Conservation (phyloP, 2,797 vertebrate genomes). For the Otus scops region DNA sequence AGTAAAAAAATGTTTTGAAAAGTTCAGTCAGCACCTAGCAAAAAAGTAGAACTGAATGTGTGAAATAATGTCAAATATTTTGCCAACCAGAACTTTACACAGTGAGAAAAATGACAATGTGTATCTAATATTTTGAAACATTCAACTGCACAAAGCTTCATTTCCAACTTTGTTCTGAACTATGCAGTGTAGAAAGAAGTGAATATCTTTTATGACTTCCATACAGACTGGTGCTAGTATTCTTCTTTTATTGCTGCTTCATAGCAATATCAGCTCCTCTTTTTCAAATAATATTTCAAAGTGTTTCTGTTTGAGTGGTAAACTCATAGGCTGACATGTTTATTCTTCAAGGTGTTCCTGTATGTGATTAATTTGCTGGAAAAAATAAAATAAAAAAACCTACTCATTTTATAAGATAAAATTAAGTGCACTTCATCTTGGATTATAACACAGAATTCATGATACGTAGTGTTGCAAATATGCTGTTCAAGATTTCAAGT, state of each 20-base stretch:
- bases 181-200: neutral
- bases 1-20: conserved; percentile 25
- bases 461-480: neutral
- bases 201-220: neutral
- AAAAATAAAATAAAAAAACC: no score
- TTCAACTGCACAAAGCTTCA: neutral
- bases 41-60: neutral
- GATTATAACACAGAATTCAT: neutral
- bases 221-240: neutral
- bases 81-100: neutral
- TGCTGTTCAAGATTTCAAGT: neutral
- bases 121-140: conserved; percentile 10
- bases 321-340: rapidly evolving
- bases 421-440: neutral
- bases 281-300: neutral
- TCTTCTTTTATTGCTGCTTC: neutral
- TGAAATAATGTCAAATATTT: conserved; percentile 37
- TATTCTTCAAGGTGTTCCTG: neutral
- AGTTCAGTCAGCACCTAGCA: neutral
- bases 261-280: neutral
- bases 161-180: neutral
- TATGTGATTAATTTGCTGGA: neutral
- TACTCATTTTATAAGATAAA: neutral
- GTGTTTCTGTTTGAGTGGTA: neutral
- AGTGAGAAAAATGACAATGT: neutral